A percentile compares a stretch with the other conserved stretches of the same genome.
These are phyloP conservation scores for Doryteuthis pealeii DNA, from an alignment of 1,140 invertebrate genomes.

Conservation along the genomic window DNA sequence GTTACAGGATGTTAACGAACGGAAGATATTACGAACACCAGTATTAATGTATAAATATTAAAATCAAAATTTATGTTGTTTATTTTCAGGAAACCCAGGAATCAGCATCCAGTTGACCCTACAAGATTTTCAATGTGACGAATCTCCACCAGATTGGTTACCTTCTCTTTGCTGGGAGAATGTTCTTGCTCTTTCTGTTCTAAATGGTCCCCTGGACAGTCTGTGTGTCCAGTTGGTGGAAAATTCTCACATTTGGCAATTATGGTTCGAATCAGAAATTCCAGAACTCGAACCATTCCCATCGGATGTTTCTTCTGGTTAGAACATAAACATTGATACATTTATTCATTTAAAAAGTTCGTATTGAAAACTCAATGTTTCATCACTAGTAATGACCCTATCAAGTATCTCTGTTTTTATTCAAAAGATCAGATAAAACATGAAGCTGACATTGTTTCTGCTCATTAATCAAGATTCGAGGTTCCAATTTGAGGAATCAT, in stretches of 20 bases:
- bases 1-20: too few species aligned
- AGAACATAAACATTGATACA: background rate
- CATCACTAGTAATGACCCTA: too few species aligned
- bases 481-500: too few species aligned
- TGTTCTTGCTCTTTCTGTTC: slow-evolving; percentile 56
- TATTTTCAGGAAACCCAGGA: slow-evolving; percentile 53
- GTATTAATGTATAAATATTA: too few species aligned
- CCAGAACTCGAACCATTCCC: slow-evolving; percentile 53
- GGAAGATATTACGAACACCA: too few species aligned
- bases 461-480: too few species aligned
- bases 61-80: too few species aligned
- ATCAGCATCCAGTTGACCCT: slow-evolving; percentile 57
- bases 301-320: background rate
- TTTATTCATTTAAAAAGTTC: too few species aligned
- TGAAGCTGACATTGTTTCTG: too few species aligned
- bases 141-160: slow-evolving; percentile 48
- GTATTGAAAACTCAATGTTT: too few species aligned
- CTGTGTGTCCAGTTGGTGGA: slow-evolving; percentile 53
- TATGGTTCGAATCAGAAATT: slow-evolving; percentile 48
- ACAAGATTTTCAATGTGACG: slow-evolving; percentile 55
- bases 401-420: too few species aligned
- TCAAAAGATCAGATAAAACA: too few species aligned
- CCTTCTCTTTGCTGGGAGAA: slow-evolving; percentile 58
- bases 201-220: slow-evolving; percentile 57
- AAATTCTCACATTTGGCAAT: slow-evolving; percentile 45